Evolutionary conservation across 2,888 invertebrate species (phyloP), one percentile per base, ranked within the genome.

Genomic region (Deladenus siricidicola): DNA sequence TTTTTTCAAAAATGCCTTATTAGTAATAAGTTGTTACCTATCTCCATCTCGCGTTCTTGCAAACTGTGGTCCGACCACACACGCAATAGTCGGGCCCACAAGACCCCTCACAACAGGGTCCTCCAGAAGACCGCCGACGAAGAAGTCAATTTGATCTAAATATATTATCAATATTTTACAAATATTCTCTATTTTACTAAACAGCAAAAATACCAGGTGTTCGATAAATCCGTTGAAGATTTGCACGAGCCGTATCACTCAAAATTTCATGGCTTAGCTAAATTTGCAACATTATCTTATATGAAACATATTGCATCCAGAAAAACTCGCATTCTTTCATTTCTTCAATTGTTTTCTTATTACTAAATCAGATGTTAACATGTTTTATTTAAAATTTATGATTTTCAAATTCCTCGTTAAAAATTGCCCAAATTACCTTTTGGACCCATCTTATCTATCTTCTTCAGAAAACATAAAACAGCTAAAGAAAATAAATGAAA

Each of bases 61-160:
- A 70, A 83, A 83, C 71, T 83, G 83, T 42, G 81, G 81, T 3
- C 80, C 80, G 14, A 83, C 71, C 47, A 83, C 79, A 69, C 82
- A 82, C 8, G 69, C 72, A 29, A 83, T 79, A 3, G 82, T 82
- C 3, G 82, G 81, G 1, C 83, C 83, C n/a, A 83, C 77, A 63
- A 81, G 79, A 2, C 81, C 80, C 6, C 81, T 81, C 28, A 79
- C 77, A n/a, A 82, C 70, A 8, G 80, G 78, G 28, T 80, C 80
- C 65, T 83, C 83, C 14, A 80, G 71, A 70, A 83, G 76, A 1
- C 81, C 82, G 14, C 83, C 83, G 29, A 81, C 81, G 75, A 81
- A 83, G 65, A 83, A 72, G 65, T 83, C 83, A 21, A 68, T 54
- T 42, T 65, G 44, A 53, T 68, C 69, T 70, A 29, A 51, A 64